A percentile compares a stretch with the other conserved stretches of the same genome.
Conservation (phyloP, 2,113 vertebrate genomes). For the Canis aureus region DNA sequence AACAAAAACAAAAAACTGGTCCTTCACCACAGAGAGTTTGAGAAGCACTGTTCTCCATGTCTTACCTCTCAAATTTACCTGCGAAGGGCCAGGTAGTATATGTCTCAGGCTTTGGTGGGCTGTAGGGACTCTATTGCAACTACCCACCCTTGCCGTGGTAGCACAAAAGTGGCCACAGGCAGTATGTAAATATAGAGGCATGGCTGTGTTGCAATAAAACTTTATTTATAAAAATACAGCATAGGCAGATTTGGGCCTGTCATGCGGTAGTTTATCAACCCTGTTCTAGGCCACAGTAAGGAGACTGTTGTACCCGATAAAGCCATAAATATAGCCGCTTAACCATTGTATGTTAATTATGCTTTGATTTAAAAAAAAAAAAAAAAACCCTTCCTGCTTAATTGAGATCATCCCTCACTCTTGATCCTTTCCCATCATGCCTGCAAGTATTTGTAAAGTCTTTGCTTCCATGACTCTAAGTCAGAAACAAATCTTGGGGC, state of each 20-base stretch:
- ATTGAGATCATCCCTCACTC: too few species aligned
- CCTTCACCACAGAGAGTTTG: neutral
- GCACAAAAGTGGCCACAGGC: neutral
- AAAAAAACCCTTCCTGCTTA: neutral
- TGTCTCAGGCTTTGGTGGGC: neutral
- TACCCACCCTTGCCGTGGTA: neutral
- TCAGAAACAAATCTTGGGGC: neutral
- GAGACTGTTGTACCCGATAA: neutral
- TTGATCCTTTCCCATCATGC: neutral
- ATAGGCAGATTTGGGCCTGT: neutral
- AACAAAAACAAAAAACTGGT: neutral
- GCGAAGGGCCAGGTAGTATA: neutral
- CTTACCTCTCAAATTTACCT: neutral
- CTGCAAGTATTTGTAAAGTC: neutral
- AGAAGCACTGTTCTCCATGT: neutral
- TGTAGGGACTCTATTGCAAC: neutral
- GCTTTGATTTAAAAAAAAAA: neutral
- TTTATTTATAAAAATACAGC: constrained; percentile 35
- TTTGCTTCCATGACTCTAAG: neutral
- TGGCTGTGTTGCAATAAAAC: constrained; percentile 53
- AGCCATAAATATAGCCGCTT: neutral
- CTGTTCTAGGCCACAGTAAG: constrained; percentile 10
- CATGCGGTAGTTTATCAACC: neutral
- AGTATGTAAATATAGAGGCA: neutral
- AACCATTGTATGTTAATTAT: neutral